A percentile compares a stretch with the other conserved stretches of the same genome.
Conservation (phyloP, 2,797 vertebrate genomes). For the Sebastes cheni region DNA sequence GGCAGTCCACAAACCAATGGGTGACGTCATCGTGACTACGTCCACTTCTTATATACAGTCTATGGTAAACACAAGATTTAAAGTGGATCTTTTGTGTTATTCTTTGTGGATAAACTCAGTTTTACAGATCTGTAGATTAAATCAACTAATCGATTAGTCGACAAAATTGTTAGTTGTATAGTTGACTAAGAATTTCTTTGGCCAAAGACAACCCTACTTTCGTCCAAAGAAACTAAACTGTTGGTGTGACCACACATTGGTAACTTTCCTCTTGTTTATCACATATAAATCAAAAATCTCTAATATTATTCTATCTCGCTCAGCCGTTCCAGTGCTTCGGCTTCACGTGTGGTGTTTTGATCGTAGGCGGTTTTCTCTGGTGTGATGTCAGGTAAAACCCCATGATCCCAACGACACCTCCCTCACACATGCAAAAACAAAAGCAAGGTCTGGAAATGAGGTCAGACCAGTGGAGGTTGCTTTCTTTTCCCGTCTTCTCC, state of each 20-base stretch:
- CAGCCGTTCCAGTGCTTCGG: not conserved
- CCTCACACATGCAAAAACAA: constrained; percentile 55
- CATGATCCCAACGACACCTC: constrained; percentile 54
- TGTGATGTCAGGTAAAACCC: constrained; percentile 62
- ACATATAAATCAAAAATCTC: not conserved
- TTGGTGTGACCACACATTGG: not conserved
- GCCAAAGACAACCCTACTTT: not conserved
- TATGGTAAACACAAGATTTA: not conserved
- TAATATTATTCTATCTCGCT: not conserved
- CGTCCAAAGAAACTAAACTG: not conserved
- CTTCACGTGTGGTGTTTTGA: constrained; percentile 35
- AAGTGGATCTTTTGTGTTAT: not conserved
- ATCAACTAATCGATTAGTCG: not conserved
- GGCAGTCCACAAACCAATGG: no score
- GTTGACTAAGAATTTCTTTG: not conserved
- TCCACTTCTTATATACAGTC: not conserved
- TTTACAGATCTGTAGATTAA: not conserved
- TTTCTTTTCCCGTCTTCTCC: constrained; percentile 49
- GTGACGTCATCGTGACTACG: no score
- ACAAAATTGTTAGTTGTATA: not conserved
- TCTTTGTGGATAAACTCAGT: not conserved
- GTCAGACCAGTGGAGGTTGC: constrained; percentile 54
- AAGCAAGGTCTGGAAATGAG: constrained; percentile 65
- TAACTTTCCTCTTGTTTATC: not conserved
- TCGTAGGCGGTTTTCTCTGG: constrained; percentile 43